Base-by-base conservation (phyloP, 2,888 invertebrate genomes). In the Cotesia congregata region DNA sequence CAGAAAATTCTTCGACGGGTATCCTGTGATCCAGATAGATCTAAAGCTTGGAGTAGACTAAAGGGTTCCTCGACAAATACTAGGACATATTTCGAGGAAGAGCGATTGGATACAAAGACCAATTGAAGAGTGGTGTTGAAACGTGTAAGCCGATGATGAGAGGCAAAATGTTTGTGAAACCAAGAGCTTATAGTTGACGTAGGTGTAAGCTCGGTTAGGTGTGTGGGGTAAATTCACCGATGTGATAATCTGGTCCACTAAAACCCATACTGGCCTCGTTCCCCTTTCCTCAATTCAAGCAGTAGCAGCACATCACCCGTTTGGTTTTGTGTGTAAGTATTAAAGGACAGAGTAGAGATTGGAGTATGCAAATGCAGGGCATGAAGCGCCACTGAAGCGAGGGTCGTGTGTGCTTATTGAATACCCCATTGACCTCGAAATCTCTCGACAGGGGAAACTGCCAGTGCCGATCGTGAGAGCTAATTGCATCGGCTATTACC, bases 341-440 rank as follows among this genome's bases (percentile, higher is more conserved):
- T 64, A 72, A 72, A 41, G 62, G 41, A 41, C 62, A 65, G 65
- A 20, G 62, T 38, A 70, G 60, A 12, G 30, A 72, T 61, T 68
- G 6, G 62, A 38, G 15, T 69, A 75, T 69, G 69, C 69, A 75
- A 69, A 75, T 75, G 41, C 17, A 20, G 1, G 40, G 15, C 17
- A 61, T 65, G 60, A 74, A 40, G 38, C 68, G 30, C 15, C 61
- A 68, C 68, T 61, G 39, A 40, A 50, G 50, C 38, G 69, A 50
- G 69, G 74, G 62, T 41, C n/a, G 50, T 64, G n/a, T 59, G 60
- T 69, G n/a, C 50, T 61, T 64, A 60, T 61, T 50, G 30, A 59
- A 75, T 69, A 64, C 60, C 38, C n/a, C 50, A 75, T 69, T 69
- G 74, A 75, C 62, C 69, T 75, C 74, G 38, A 64, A 69, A 62